phyloP scores from a whole-genome alignment of 2,888 invertebrate species.

The Torymus auratus region DNA sequence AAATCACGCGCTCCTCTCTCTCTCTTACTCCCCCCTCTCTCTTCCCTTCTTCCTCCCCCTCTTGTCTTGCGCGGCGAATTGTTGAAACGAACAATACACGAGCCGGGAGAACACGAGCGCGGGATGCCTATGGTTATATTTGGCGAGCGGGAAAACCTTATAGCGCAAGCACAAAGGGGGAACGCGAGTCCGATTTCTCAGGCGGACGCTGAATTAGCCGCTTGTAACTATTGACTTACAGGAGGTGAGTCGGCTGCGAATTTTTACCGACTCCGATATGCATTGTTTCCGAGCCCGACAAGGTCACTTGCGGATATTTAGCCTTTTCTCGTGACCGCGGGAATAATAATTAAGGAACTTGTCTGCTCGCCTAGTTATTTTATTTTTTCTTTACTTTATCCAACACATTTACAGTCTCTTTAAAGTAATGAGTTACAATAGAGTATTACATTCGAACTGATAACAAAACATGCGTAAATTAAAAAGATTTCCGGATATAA shows the following conservation, averaged over 20 bases:
- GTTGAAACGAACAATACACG: slow-evolving; percentile 51
- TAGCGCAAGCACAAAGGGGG: slow-evolving; percentile 33
- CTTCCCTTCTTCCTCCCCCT: slow-evolving; percentile 1
- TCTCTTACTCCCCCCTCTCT: background rate
- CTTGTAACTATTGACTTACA: slow-evolving; percentile 38
- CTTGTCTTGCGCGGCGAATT: slow-evolving; percentile 32
- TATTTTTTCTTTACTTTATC: background rate
- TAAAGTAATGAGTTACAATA: too few relatives aligned
- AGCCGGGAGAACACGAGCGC: slow-evolving; percentile 11
- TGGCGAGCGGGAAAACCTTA: slow-evolving; percentile 40
- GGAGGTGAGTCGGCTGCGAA: background rate
- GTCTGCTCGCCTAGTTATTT: background rate
- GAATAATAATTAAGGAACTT: slow-evolving; percentile 38
- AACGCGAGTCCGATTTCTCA: slow-evolving; percentile 12
- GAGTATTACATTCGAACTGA: too few relatives aligned
- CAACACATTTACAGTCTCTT: too few relatives aligned
- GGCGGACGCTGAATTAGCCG: slow-evolving; percentile 35
- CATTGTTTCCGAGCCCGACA: slow-evolving; percentile 44
- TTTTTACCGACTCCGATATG: slow-evolving; percentile 42
- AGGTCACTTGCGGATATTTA: slow-evolving; percentile 34
- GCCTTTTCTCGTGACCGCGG: slow-evolving; percentile 2
- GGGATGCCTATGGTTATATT: slow-evolving; percentile 53
- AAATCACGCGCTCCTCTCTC: slow-evolving; percentile 56
- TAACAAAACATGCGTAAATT: too few relatives aligned
- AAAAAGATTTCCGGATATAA: too few relatives aligned